phyloP scores from a whole-genome alignment of 2,888 invertebrate species.

The Ptychoptera contaminata region DNA sequence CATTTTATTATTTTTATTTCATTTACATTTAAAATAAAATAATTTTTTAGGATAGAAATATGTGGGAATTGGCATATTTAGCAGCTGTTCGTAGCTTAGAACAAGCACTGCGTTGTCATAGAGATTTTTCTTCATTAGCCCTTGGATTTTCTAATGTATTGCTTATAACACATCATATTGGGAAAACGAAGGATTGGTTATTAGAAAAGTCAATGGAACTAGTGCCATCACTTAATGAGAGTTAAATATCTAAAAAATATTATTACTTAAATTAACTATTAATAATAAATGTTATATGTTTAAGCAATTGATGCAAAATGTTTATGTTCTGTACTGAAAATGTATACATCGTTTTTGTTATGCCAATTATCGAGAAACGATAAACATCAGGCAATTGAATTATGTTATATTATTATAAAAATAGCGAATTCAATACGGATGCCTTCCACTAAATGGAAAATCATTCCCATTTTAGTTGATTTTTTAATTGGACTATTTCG shows the following conservation, averaged over 20 bases:
- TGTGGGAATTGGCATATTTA: conserved; percentile 2
- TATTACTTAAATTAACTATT: too few species aligned
- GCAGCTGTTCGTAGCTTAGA: conserved; percentile 6
- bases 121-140: background rate
- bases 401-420: background rate
- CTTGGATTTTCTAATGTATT: conserved; percentile 5
- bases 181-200: too few species aligned
- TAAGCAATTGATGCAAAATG: background rate
- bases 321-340: background rate
- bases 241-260: too few species aligned
- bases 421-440: conserved; percentile 1
- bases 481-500: background rate
- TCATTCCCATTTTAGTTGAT: conserved; percentile 2
- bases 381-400: background rate
- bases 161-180: background rate
- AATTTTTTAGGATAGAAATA: background rate
- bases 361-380: conserved; percentile 1
- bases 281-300: too few species aligned
- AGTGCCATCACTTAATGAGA: too few species aligned
- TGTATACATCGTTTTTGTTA: conserved; percentile 2
- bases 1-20: background rate
- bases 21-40: background rate
- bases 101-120: background rate
- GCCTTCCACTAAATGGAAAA: background rate
- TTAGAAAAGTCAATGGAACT: too few species aligned